phyloP scores from a whole-genome alignment of 1,140 invertebrate species.

The Caenorhabditis tropicalis region DNA sequence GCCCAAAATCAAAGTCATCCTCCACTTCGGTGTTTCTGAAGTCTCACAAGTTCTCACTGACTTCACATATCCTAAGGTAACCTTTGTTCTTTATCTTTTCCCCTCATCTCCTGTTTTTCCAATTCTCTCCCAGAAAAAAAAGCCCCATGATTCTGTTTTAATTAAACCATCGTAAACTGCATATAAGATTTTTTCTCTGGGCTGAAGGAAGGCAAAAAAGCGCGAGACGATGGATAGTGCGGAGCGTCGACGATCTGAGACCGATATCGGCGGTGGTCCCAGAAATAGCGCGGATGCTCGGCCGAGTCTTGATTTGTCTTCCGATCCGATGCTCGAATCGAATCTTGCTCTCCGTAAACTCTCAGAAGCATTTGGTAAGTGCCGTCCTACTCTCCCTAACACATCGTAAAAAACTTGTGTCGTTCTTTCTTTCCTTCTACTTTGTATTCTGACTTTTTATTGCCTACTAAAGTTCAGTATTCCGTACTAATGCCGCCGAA shows the following conservation, averaged over 20 bases:
- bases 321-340: constrained; percentile 56
- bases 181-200: neutral
- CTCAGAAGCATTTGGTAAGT: constrained; percentile 57
- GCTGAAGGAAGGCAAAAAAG: constrained; percentile 36
- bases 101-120: neutral
- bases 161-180: constrained; percentile 39
- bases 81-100: neutral
- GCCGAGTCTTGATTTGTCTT: constrained; percentile 44
- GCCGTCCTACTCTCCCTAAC: neutral
- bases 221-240: constrained; percentile 36
- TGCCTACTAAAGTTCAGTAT: neutral
- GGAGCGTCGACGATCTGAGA: constrained; percentile 39
- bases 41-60: constrained; percentile 34
- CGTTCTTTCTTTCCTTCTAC: neutral
- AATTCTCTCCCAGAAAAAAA: neutral
- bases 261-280: constrained; percentile 35
- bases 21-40: constrained; percentile 38
- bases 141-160: neutral
- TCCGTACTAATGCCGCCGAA: neutral
- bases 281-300: constrained; percentile 18
- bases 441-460: constrained; percentile 18
- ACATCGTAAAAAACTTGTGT: neutral
- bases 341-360: constrained; percentile 54
- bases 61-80: constrained; percentile 21
- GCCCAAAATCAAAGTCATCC: constrained; percentile 10